Evolutionary conservation across 2,113 vertebrate genomes (phyloP), one percentile per base, ranked within the genome.

Genomic region (Thymallus thymallus): DNA sequence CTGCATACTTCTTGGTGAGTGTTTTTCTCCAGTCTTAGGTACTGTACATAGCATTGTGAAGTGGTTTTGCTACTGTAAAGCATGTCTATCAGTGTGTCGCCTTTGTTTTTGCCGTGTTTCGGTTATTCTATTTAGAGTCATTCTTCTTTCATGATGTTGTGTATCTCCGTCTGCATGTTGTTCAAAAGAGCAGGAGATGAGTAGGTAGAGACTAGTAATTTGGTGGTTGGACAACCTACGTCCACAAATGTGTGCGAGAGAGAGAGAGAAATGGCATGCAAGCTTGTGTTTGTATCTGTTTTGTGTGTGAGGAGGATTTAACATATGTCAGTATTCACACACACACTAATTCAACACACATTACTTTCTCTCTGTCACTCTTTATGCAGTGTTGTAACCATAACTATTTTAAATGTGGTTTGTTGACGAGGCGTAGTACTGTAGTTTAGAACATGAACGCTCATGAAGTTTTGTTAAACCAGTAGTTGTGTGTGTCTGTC

Each of bases 1-100:
- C 70, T 23, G 9, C 84, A 76, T 82, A 83, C 82, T 79, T 86
- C 61, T 84, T 82, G 90, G 89, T 91, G 76, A 91, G 90, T 87
- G 78, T 72, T 72, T 83, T 82, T 63, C 64, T 41, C 5, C 1
- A 3, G 9, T 41, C 2, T 41, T 30, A 1, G 9, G 26, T 13
- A 5, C 13, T 64, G 23, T n/a, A n/a, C 30, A 61, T 2, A 22
- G 32, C 20, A 14, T 41, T n/a, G 16, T 12, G 41, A 23, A 14
- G 22, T 46, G 12, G 7, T 23, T 45, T 5, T 29, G 48, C 16
- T 51, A 4, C 58, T 12, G 20, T 3, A 46, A 68, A 13, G n/a
- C 32, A 68, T 23, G 18, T 45, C 6, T 14, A 18, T 67, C 35
- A 24, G 20, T 13, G 20, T 23, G 41, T 5, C 32, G 14, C 16